Evolutionary conservation across 2,888 invertebrate genomes (phyloP), one percentile per base, ranked within the genome.

Genomic region (Chalcosyrphus nemorum): DNA sequence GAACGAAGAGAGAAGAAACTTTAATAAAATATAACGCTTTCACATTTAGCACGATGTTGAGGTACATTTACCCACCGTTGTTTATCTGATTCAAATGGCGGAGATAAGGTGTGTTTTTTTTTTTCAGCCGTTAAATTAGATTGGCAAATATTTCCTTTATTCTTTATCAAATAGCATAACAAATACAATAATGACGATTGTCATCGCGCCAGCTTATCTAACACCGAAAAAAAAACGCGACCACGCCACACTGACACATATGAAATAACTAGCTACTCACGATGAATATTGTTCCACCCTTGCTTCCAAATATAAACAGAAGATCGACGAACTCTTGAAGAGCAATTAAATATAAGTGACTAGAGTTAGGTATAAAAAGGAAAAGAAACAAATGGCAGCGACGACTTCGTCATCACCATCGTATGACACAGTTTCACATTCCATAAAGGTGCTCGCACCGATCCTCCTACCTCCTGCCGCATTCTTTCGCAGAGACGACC

Each of bases 391-490:
- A 65, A 74, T 35, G 27, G 6, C 45, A 56, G 6, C 45, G 47
- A 9, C 45, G 45, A 17, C 74, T 35, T 32, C 74, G 47, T 66
- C 65, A 66, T 63, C 54, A 72, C 21, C 45, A 52, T 68, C 50
- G 59, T 47, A 65, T 65, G 71, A 63, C 78, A 78, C 71, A 63
- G 78, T 71, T 78, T 57, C 19, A 63, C 61, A 77, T 77, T 77
- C 61, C 54, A 77, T 38, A 63, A 27, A 38, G 17, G 35, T 7
- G 32, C 13, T 38, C 17, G 6, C 9, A 45, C 45, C 19, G 45
- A 4, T 43, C 59, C n/a, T 45, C 27, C 29, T 17, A 1, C 27
- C 41, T 15, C 21, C 13, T 7, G 59, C 6, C 43, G 43, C 17
- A 45, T 27, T 45, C 43, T 43, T 61, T 15, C 6, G 24, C 24